phyloP scores from a whole-genome alignment of 2,797 vertebrate genomes.

The Dermochelys coriacea region DNA sequence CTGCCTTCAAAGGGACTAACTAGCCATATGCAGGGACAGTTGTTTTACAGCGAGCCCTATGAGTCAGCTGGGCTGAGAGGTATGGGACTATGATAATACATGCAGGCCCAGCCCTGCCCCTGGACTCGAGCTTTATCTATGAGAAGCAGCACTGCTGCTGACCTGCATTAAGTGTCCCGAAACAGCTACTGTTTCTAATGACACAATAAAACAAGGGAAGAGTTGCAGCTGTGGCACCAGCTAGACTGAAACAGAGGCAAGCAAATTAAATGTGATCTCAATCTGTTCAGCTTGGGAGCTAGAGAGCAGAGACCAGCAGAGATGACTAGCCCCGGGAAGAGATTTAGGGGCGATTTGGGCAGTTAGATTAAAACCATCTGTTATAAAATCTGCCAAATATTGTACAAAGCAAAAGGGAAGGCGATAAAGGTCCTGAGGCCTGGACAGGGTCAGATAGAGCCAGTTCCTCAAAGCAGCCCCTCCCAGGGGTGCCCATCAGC shows the following conservation, averaged over 20 bases:
- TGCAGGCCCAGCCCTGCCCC: background rate
- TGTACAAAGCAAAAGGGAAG: background rate
- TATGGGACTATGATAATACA: rapidly evolving
- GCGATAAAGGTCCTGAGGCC: rapidly evolving
- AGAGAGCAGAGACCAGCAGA: background rate
- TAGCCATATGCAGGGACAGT: rapidly evolving
- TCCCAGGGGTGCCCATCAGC: background rate
- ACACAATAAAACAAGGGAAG: background rate
- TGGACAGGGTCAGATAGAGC: background rate
- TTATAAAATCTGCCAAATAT: background rate
- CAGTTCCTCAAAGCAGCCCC: background rate
- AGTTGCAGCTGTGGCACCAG: rapidly evolving
- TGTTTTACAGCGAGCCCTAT: rapidly evolving
- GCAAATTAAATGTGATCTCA: background rate
- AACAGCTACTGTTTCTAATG: rapidly evolving
- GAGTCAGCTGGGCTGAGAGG: rapidly evolving
- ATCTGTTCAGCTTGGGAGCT: background rate
- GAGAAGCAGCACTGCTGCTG: rapidly evolving
- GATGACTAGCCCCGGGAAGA: rapidly evolving
- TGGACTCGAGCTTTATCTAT: rapidly evolving
- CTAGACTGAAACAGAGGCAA: rapidly evolving
- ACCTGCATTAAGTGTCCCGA: rapidly evolving
- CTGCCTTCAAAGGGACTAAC: background rate
- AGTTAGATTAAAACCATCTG: background rate
- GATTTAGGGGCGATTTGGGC: rapidly evolving